Percentiles rank a stretch among this genome's conserved stretches.
These are phyloP conservation scores for Euproctis similis DNA, from an alignment of 2,888 invertebrate species.

Conservation along the genomic window DNA sequence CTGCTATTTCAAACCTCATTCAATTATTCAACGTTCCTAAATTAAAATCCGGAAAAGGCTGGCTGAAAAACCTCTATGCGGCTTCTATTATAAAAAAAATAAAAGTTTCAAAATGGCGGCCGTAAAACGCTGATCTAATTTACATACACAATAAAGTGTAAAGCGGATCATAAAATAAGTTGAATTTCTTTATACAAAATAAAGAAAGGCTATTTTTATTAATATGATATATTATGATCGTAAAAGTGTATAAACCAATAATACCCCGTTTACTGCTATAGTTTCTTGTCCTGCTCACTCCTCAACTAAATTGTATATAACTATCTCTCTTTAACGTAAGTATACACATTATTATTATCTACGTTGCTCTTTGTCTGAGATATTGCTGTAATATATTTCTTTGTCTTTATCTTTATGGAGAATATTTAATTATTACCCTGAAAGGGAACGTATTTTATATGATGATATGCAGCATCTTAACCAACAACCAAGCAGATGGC, in stretches of 20 bases:
- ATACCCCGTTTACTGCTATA: conserved; percentile 20
- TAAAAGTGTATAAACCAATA: conserved; percentile 31
- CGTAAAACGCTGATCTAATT: conserved; percentile 4
- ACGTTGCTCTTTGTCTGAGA: conserved; percentile 22
- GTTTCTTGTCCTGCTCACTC: conserved; percentile 12
- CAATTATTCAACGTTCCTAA: conserved; percentile 12
- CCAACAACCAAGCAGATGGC: too few relatives aligned
- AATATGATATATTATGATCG: conserved; percentile 34
- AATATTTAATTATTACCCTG: conserved; percentile 19
- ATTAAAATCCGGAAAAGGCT: conserved; percentile 4
- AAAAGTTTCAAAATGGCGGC: conserved; percentile 8
- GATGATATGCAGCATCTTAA: too few relatives aligned
- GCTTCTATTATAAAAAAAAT: conserved; percentile 1
- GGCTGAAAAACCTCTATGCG: background rate
- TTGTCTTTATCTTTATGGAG: conserved; percentile 11
- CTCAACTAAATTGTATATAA: conserved; percentile 3
- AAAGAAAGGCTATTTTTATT: conserved; percentile 29
- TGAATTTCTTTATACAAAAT: conserved; percentile 32
- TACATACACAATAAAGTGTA: conserved; percentile 9
- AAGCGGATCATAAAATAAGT: conserved; percentile 23
- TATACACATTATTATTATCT: conserved; percentile 24
- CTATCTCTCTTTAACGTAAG: conserved; percentile 11
- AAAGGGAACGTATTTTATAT: too few relatives aligned
- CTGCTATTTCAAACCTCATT: conserved; percentile 11
- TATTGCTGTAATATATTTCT: conserved; percentile 27